These are phyloP conservation scores for Ochotona curzoniae DNA, from an alignment of 2,113 vertebrate species.

Conservation along the genomic window DNA sequence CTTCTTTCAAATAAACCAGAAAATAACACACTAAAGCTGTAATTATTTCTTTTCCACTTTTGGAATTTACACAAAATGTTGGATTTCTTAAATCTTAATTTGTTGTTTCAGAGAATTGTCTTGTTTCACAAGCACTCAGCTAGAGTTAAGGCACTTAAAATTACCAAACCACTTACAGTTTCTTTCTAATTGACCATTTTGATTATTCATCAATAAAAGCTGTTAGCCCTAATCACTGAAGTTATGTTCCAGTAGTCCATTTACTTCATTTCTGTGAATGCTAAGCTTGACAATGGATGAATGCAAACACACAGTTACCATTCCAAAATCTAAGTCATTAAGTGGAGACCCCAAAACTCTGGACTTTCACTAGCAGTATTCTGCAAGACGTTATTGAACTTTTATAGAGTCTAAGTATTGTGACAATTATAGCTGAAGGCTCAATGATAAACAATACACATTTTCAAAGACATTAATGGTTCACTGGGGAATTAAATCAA, in stretches of 20 bases:
- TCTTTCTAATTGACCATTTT: conserved; percentile 38
- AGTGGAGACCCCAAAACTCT: conserved; percentile 15
- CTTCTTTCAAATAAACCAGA: conserved; percentile 23
- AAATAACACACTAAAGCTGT: neutral
- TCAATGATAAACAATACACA: neutral
- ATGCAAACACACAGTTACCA: neutral
- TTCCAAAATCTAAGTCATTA: conserved; percentile 21
- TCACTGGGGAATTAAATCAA: neutral
- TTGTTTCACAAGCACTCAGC: conserved; percentile 51
- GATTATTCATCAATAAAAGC: conserved; percentile 58
- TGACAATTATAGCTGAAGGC: neutral
- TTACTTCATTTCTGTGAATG: conserved; percentile 56
- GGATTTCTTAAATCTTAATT: conserved; percentile 39
- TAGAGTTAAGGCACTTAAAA: conserved; percentile 56
- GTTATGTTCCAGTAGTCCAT: neutral
- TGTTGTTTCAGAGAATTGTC: conserved; percentile 46
- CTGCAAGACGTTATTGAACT: neutral
- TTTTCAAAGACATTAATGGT: conserved; percentile 19
- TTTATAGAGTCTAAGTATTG: neutral
- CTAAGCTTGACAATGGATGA: neutral
- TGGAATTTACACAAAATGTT: neutral
- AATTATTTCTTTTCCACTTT: conserved; percentile 54
- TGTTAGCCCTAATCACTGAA: conserved; percentile 49
- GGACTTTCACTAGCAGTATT: neutral
- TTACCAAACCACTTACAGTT: conserved; percentile 38